Evolutionary conservation across 2,113 vertebrate species (phyloP).

Genomic region (Vidua macroura): DNA sequence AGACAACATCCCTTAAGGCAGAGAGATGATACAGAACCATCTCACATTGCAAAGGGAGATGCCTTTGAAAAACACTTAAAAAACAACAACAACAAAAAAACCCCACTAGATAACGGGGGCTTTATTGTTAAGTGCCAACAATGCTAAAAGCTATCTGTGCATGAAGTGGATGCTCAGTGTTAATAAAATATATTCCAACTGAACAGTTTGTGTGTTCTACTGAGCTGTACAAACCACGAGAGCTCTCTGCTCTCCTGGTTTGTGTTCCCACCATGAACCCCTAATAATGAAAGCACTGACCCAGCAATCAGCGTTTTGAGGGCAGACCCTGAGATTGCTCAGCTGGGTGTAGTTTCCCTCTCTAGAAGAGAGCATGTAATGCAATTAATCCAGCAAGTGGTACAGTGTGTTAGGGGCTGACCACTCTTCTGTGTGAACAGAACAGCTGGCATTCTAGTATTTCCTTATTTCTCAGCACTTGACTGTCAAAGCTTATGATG

Average conservation of each 20-base stretch:
- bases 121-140: not conserved
- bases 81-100: not conserved
- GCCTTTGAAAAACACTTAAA: not conserved
- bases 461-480: not conserved
- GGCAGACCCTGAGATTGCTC: not conserved
- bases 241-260: not conserved
- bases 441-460: not conserved
- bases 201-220: not conserved
- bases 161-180: not conserved
- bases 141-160: not conserved
- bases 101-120: not conserved
- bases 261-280: slow-evolving; percentile 1
- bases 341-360: not conserved
- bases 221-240: not conserved
- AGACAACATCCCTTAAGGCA: slow-evolving; percentile 7
- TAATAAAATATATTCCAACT: slow-evolving; percentile 15
- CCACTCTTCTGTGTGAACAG: not conserved
- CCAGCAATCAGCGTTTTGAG: not conserved
- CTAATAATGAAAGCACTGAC: slow-evolving; percentile 46
- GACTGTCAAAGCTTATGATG: not conserved
- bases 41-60: not conserved
- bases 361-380: not conserved
- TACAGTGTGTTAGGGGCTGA: not conserved
- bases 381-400: not conserved
- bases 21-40: not conserved